Percentiles rank a stretch among this genome's conserved stretches.
Evolutionary conservation across 92 coral and sea anemone species (phyloP).

Genomic region (Palythoa grandiflora): DNA sequence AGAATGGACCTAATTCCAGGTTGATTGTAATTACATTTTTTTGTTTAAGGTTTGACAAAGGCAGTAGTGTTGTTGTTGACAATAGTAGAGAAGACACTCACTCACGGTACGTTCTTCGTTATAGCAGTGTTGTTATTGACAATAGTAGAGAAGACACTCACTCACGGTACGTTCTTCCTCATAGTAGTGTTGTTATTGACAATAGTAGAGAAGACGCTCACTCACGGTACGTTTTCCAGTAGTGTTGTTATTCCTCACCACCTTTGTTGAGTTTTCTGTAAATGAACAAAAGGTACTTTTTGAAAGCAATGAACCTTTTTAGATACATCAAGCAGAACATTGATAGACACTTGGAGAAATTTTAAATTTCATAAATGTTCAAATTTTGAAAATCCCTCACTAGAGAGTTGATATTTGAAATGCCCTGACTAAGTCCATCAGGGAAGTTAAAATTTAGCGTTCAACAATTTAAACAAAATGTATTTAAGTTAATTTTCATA

Average conservation of each 20-base stretch:
- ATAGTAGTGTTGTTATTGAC: conserved; percentile 80
- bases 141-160: conserved; percentile 89
- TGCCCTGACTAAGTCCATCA: no score
- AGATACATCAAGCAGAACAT: no score
- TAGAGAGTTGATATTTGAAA: no score
- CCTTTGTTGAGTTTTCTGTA: no score
- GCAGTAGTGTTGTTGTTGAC: conserved; percentile 87
- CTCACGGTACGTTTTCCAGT: conserved; percentile 71
- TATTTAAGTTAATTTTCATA: neutral
- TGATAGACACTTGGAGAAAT: no score
- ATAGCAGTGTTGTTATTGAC: conserved; percentile 80
- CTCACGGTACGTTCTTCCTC: conserved; percentile 67
- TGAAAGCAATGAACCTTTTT: no score
- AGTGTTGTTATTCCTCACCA: conserved; percentile 63
- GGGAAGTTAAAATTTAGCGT: no score
- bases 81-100: conserved; percentile 89
- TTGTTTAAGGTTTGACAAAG: conserved; percentile 89
- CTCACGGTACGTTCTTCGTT: conserved; percentile 66
- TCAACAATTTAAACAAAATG: no score
- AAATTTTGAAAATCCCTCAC: no score
- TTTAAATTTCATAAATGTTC: no score
- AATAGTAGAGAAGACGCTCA: conserved; percentile 89
- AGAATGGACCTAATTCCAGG: no score
- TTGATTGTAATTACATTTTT: neutral
- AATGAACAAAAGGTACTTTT: no score